Evolutionary conservation across 2,888 invertebrate genomes (phyloP).

Genomic region (Euproctis similis): DNA sequence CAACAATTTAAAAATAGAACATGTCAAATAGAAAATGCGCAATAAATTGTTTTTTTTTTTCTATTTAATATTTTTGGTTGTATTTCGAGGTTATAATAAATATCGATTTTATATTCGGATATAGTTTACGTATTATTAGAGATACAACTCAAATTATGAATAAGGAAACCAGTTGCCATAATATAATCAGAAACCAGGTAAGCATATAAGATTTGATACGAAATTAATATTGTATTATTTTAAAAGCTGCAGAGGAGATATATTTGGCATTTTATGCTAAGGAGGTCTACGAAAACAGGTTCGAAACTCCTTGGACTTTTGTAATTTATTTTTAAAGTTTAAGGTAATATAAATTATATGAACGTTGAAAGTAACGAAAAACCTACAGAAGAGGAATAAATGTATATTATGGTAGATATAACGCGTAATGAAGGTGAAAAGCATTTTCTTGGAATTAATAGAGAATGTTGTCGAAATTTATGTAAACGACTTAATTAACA

Average conservation of each 20-base stretch:
- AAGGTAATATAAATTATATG: constrained; percentile 16
- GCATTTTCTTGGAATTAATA: too few relatives aligned
- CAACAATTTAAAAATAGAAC: too few relatives aligned
- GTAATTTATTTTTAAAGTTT: constrained; percentile 16
- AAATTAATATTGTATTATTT: neutral
- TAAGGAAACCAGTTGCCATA: too few relatives aligned
- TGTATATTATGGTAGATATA: constrained; percentile 8
- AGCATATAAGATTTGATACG: neutral
- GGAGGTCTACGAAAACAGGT: constrained; percentile 13
- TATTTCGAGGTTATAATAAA: too few relatives aligned
- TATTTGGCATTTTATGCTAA: constrained; percentile 14
- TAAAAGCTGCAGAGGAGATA: constrained; percentile 9
- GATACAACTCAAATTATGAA: too few relatives aligned
- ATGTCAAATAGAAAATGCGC: too few relatives aligned
- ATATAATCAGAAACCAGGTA: constrained; percentile 1
- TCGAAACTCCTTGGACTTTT: constrained; percentile 11
- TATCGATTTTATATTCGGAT: too few relatives aligned
- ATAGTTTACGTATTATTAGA: too few relatives aligned
- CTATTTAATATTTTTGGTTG: too few relatives aligned
- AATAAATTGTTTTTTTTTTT: neutral
- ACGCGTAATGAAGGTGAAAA: too few relatives aligned
- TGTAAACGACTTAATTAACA: neutral
- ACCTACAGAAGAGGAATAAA: constrained; percentile 6
- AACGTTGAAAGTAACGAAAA: constrained; percentile 8
- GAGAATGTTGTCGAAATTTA: neutral